phyloP scores from a whole-genome alignment of 2,888 invertebrate genomes.

The Anticlea derivata region DNA sequence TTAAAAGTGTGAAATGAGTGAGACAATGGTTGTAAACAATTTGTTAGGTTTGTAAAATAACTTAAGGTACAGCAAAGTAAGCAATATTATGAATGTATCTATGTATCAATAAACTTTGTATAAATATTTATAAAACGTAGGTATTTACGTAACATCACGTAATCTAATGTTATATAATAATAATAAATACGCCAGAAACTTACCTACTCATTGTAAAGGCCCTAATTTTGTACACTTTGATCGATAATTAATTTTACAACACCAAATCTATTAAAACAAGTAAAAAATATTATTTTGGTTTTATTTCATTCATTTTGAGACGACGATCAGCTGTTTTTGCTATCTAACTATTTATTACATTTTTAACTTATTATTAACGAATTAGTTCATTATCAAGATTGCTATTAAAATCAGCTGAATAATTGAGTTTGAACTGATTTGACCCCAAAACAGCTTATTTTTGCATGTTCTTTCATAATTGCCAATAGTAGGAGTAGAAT shows the following conservation, averaged over 20 bases:
- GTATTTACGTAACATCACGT: conserved; percentile 52
- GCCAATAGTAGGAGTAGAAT: too few species aligned
- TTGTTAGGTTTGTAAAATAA: conserved; percentile 41
- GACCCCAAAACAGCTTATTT: too few species aligned
- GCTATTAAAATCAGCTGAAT: too few species aligned
- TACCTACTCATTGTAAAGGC: conserved; percentile 71
- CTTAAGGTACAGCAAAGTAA: conserved; percentile 66
- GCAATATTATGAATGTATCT: conserved; percentile 62
- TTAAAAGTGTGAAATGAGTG: conserved; percentile 40
- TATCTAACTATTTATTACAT: too few species aligned
- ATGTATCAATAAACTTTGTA: conserved; percentile 55
- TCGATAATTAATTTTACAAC: conserved; percentile 69
- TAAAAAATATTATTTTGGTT: conserved; percentile 30
- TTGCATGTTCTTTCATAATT: too few species aligned
- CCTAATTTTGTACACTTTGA: conserved; percentile 81
- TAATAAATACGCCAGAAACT: conserved; percentile 62
- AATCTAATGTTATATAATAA: conserved; percentile 47
- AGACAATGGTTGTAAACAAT: conserved; percentile 33
- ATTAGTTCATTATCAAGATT: too few species aligned
- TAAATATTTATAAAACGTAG: conserved; percentile 44
- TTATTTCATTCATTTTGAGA: conserved; percentile 20
- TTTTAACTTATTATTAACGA: too few species aligned
- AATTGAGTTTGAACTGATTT: too few species aligned
- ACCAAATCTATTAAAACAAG: conserved; percentile 35
- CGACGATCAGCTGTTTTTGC: too few species aligned